These are phyloP conservation scores for Harpalus rufipes DNA, from an alignment of 2,888 invertebrate species.

Conservation along the genomic window DNA sequence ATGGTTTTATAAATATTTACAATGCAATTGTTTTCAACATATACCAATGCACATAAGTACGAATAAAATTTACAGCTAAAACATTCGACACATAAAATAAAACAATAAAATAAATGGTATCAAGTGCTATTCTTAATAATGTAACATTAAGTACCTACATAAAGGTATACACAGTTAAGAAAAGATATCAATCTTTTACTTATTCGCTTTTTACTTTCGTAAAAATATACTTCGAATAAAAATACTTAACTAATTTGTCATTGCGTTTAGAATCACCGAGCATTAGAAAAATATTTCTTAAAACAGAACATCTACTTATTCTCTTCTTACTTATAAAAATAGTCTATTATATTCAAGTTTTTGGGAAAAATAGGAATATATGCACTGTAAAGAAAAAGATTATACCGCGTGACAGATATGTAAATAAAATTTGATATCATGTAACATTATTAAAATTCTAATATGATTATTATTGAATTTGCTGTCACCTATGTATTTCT, in stretches of 20 bases:
- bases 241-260: constrained; percentile 65
- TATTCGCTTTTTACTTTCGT: constrained; percentile 67
- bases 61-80: constrained; percentile 55
- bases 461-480: constrained; percentile 32
- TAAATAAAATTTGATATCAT: constrained; percentile 14
- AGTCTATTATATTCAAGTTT: constrained; percentile 51
- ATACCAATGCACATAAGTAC: constrained; percentile 55
- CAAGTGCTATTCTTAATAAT: constrained; percentile 49
- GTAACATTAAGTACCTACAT: constrained; percentile 70
- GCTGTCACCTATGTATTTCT: constrained; percentile 70
- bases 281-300: constrained; percentile 61
- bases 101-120: constrained; percentile 46
- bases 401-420: constrained; percentile 36
- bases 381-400: constrained; percentile 35
- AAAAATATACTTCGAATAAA: constrained; percentile 67
- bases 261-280: constrained; percentile 59
- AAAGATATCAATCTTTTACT: constrained; percentile 65
- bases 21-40: constrained; percentile 54
- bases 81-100: constrained; percentile 42
- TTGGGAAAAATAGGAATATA: constrained; percentile 57
- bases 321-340: constrained; percentile 55
- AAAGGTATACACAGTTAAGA: constrained; percentile 72
- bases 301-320: constrained; percentile 46
- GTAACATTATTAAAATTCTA: constrained; percentile 37
- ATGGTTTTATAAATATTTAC: constrained; percentile 52